These are phyloP conservation scores for Zaprionus kolodkinae DNA, from an alignment of 1,140 invertebrate species.

Conservation along the genomic window DNA sequence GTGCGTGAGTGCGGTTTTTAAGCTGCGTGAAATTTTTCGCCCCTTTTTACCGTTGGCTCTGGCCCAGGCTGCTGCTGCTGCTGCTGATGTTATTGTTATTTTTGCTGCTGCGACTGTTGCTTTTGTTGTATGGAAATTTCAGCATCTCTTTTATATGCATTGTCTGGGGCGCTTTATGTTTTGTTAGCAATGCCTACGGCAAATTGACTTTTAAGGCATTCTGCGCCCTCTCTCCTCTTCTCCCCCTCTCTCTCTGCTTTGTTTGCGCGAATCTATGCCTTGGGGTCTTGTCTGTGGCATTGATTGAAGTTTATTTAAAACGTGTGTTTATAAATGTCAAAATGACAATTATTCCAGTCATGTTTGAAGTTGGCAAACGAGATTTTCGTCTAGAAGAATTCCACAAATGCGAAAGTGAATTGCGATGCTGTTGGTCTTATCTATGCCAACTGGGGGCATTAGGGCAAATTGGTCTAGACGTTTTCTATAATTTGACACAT, in stretches of 20 bases:
- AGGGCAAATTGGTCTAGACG: slow-evolving; percentile 67
- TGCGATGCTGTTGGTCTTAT: background rate
- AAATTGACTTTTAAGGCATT: slow-evolving; percentile 79
- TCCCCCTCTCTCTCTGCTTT: slow-evolving; percentile 25
- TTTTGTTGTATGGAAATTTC: slow-evolving; percentile 65
- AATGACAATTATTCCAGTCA: slow-evolving; percentile 68
- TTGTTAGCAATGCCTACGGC: slow-evolving; percentile 76
- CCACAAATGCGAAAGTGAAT: background rate
- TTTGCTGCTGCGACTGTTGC: slow-evolving; percentile 24
- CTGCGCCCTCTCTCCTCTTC: slow-evolving; percentile 9
- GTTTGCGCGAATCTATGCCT: slow-evolving; percentile 52
- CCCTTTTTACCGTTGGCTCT: slow-evolving; percentile 25
- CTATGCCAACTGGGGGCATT: slow-evolving; percentile 36
- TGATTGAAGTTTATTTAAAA: slow-evolving; percentile 81
- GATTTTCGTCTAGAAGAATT: slow-evolving; percentile 16
- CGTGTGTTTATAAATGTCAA: slow-evolving; percentile 76
- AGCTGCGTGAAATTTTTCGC: slow-evolving; percentile 77
- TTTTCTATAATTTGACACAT: slow-evolving; percentile 31
- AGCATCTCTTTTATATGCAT: slow-evolving; percentile 73
- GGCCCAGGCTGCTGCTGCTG: slow-evolving; percentile 7
- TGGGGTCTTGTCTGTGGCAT: slow-evolving; percentile 39
- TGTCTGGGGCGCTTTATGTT: slow-evolving; percentile 67
- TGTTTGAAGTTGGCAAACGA: slow-evolving; percentile 41
- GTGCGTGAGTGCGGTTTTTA: slow-evolving; percentile 82
- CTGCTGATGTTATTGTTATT: slow-evolving; percentile 26